A percentile compares a stretch with the other conserved stretches of the same genome.
phyloP scores from a whole-genome alignment of 1,140 invertebrate species.

The Aporrectodea caliginosa region DNA sequence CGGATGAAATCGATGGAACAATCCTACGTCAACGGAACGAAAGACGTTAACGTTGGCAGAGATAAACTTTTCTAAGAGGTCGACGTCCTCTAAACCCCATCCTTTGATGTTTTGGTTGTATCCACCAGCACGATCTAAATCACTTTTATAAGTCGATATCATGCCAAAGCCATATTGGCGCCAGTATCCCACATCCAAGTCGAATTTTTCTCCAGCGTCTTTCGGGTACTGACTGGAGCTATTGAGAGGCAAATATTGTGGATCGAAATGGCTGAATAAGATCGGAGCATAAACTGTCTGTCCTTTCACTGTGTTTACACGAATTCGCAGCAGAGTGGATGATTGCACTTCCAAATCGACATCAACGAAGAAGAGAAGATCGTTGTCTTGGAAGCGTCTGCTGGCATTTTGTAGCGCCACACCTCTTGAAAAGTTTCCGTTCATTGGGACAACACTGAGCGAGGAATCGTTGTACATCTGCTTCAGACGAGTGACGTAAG shows the following conservation, averaged over 20 bases:
- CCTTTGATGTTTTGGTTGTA: conserved; percentile 82
- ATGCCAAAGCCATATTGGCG: conserved; percentile 95
- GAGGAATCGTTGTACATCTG: conserved; percentile 36
- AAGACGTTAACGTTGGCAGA: conserved; percentile 67
- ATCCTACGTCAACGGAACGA: conserved; percentile 74
- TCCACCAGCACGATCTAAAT: conserved; percentile 75
- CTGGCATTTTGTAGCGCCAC: conserved; percentile 54
- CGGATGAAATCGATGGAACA: conserved; percentile 91
- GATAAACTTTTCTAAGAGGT: conserved; percentile 78
- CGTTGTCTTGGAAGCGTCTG: conserved; percentile 58
- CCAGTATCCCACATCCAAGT: conserved; percentile 78
- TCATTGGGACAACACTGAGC: conserved; percentile 48
- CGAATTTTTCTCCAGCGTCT: too few relatives aligned
- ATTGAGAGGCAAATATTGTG: conserved; percentile 55
- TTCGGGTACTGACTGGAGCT: too few relatives aligned
- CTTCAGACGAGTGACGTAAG: conserved; percentile 11
- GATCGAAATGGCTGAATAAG: conserved; percentile 93
- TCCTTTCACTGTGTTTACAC: conserved; percentile 70
- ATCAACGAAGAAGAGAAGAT: conserved; percentile 67
- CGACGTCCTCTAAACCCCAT: conserved; percentile 57
- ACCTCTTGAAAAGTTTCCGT: conserved; percentile 57
- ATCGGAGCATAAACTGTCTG: conserved; percentile 94
- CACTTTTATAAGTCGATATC: conserved; percentile 80
- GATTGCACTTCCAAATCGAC: conserved; percentile 59
- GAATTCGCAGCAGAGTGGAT: conserved; percentile 52